These are phyloP conservation scores for Pseudorectes ferrugineus DNA, from an alignment of 2,113 vertebrate species.

Conservation along the genomic window DNA sequence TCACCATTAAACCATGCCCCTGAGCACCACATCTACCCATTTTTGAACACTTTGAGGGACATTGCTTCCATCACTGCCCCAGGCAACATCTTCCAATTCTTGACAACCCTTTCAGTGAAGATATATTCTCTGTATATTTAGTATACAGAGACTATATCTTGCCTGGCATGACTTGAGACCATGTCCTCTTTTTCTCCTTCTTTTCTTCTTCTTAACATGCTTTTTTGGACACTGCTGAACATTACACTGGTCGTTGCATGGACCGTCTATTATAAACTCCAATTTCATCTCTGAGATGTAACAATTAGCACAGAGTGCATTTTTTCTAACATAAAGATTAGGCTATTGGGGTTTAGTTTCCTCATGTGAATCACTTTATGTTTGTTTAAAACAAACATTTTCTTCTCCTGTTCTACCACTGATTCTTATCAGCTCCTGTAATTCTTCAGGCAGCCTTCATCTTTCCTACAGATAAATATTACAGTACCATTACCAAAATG, in stretches of 20 bases:
- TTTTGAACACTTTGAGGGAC: background rate
- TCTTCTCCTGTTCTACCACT: background rate
- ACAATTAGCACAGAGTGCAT: background rate
- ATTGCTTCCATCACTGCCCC: fast-evolving
- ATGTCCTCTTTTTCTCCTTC: fast-evolving
- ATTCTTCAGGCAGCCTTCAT: background rate
- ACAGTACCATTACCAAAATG: background rate
- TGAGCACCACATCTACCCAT: background rate
- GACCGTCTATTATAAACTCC: background rate
- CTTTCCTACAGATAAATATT: background rate
- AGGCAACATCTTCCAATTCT: background rate
- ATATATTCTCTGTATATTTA: background rate
- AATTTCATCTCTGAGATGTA: background rate
- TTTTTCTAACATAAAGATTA: background rate
- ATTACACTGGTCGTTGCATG: background rate
- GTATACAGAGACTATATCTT: too few relatives aligned
- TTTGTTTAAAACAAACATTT: background rate
- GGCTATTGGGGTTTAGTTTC: background rate
- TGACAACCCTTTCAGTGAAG: background rate
- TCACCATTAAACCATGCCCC: background rate
- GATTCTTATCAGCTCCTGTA: background rate
- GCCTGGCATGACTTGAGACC: background rate
- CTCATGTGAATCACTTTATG: fast-evolving
- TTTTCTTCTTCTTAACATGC: background rate
- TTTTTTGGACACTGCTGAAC: background rate